Evolutionary conservation across 2,113 vertebrate genomes (phyloP).

Genomic region (Planiliza haematocheilus): DNA sequence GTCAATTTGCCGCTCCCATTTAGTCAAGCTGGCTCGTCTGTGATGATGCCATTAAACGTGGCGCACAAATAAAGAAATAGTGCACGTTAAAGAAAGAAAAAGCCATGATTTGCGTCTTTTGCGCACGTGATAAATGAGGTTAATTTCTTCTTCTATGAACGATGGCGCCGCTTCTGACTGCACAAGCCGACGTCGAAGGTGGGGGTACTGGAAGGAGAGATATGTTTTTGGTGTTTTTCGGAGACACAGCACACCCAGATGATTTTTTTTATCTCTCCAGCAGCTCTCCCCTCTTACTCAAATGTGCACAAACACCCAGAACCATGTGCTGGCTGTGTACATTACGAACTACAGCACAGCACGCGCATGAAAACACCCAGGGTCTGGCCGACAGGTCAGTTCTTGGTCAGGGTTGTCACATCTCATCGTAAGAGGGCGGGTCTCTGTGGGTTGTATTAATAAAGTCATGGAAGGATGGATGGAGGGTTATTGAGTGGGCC

Average conservation of each 20-base stretch:
- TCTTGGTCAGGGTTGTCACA: conserved; percentile 55
- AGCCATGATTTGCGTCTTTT: too few relatives aligned
- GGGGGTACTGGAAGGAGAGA: not conserved
- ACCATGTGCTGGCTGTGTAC: not conserved
- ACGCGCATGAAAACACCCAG: conserved; percentile 10
- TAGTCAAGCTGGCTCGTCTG: conserved; percentile 71
- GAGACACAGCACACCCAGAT: conserved; percentile 1
- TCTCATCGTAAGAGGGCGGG: conserved; percentile 24
- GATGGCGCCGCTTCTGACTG: conserved; percentile 10
- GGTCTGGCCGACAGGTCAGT: conserved; percentile 58
- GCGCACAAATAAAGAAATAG: conserved; percentile 56
- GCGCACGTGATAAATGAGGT: conserved; percentile 36
- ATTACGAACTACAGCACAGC: not conserved
- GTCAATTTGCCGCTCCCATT: conserved; percentile 76
- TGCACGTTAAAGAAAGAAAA: conserved; percentile 51
- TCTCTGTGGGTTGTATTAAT: conserved; percentile 49
- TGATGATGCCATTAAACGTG: conserved; percentile 70
- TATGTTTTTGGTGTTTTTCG: conserved; percentile 36
- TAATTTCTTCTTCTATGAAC: conserved; percentile 39
- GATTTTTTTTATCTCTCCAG: conserved; percentile 20
- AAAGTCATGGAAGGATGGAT: conserved; percentile 41
- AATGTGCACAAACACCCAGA: conserved; percentile 9
- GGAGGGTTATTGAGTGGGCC: conserved; percentile 34
- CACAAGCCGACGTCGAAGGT: not conserved
- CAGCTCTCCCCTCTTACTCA: not conserved